Percentiles rank a stretch among this genome's conserved stretches.
phyloP scores from a whole-genome alignment of 1,140 invertebrate species.

The Aphidius gifuensis region DNA sequence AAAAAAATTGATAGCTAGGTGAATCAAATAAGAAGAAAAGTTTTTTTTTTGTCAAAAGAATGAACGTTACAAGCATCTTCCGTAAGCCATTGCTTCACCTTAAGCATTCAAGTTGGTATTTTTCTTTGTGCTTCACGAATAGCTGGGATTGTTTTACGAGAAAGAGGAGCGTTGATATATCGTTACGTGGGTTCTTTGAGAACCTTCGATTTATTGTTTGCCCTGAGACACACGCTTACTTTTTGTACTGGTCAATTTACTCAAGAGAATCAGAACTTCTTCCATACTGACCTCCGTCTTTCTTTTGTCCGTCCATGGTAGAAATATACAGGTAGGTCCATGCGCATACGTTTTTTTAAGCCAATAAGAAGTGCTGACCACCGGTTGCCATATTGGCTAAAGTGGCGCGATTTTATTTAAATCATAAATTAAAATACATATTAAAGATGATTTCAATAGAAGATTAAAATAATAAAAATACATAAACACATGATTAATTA shows the following conservation, averaged over 20 bases:
- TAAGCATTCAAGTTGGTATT: slow-evolving; percentile 57
- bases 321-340: too few relatives aligned
- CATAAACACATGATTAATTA: too few relatives aligned
- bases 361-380: too few relatives aligned
- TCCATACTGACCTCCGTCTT: slow-evolving; percentile 15
- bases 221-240: slow-evolving; percentile 26
- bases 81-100: slow-evolving; percentile 43
- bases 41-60: too few relatives aligned
- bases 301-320: slow-evolving; percentile 13
- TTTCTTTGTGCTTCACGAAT: slow-evolving; percentile 58
- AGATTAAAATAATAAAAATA: too few relatives aligned
- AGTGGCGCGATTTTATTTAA: too few relatives aligned
- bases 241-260: slow-evolving; percentile 31
- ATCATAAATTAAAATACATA: too few relatives aligned
- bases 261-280: slow-evolving; percentile 16
- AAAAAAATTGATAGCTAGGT: too few relatives aligned
- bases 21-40: too few relatives aligned
- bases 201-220: slow-evolving; percentile 30
- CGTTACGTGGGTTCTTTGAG: slow-evolving; percentile 56
- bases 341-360: too few relatives aligned
- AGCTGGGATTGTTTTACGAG: slow-evolving; percentile 56
- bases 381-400: too few relatives aligned
- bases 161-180: slow-evolving; percentile 56
- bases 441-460: too few relatives aligned
- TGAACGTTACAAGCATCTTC: slow-evolving; percentile 20